These are phyloP conservation scores for Microcaecilia unicolor DNA, from an alignment of 2,797 vertebrate genomes.

Conservation along the genomic window DNA sequence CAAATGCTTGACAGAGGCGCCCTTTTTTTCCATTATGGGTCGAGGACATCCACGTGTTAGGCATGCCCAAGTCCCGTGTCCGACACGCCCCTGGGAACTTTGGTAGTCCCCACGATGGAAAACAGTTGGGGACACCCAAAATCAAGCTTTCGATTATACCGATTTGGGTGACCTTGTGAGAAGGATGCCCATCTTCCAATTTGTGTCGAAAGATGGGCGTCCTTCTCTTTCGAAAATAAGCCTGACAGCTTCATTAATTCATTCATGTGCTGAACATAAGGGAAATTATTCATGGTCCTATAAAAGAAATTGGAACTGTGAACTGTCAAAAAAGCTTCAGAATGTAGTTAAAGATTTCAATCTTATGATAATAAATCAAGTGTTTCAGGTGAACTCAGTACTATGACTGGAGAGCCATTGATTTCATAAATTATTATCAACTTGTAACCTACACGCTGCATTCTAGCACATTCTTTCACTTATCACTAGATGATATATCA, in stretches of 20 bases:
- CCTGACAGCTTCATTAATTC: neutral
- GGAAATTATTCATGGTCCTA: neutral
- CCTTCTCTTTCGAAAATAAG: no score
- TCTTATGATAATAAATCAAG: neutral
- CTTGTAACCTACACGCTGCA: neutral
- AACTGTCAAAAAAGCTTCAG: neutral
- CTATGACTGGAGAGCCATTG: neutral
- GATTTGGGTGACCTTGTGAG: no score
- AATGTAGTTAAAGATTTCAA: neutral
- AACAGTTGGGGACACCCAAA: no score
- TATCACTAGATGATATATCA: neutral
- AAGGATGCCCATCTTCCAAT: no score
- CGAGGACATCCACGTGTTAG: no score
- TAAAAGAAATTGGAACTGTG: neutral
- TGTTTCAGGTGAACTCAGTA: neutral
- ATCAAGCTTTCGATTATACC: no score
- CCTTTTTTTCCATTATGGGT: no score
- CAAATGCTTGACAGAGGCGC: no score
- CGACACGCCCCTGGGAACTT: no score
- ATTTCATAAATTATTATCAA: constrained; percentile 1
- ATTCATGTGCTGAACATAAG: neutral
- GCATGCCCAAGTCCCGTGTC: no score
- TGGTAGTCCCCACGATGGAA: no score
- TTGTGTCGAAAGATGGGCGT: no score
- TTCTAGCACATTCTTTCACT: neutral